Conservation (phyloP, 2,113 vertebrate genomes). For the Hippocampus guttulatus region DNA sequence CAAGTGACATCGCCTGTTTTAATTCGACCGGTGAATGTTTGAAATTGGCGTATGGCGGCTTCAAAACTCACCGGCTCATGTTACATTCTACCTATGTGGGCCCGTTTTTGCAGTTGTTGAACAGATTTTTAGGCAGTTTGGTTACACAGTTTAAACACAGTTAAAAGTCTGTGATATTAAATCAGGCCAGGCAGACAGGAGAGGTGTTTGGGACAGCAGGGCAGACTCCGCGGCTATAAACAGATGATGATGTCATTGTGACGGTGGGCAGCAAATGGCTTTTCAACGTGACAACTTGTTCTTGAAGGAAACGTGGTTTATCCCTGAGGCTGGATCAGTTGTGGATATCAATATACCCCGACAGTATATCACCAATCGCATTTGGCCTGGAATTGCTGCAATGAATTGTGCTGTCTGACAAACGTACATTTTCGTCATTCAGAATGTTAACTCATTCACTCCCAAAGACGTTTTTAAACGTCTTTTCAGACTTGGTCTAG, state of each 20-base stretch:
- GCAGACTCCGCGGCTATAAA: constrained; percentile 16
- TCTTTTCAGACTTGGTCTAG: too few relatives aligned
- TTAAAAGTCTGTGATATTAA: constrained; percentile 22
- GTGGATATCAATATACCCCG: not conserved
- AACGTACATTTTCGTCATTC: too few relatives aligned
- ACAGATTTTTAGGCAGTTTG: constrained; percentile 9
- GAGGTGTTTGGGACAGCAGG: constrained; percentile 4
- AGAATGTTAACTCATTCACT: too few relatives aligned
- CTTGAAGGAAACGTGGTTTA: constrained; percentile 1
- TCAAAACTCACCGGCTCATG: constrained; percentile 24
- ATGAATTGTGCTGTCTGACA: too few relatives aligned
- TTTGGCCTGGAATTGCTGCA: too few relatives aligned
- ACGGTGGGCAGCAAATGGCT: not conserved
- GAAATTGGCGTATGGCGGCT: constrained; percentile 23
- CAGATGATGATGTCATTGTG: constrained; percentile 38
- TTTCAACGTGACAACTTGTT: constrained; percentile 3
- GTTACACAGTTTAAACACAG: constrained; percentile 28
- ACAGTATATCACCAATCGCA: too few relatives aligned
- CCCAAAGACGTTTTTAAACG: too few relatives aligned
- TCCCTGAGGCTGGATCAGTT: not conserved
- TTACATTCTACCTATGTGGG: constrained; percentile 17
- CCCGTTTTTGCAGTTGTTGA: not conserved
- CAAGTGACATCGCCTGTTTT: constrained; percentile 37
- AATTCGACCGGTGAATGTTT: constrained; percentile 38
- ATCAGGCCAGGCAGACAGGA: constrained; percentile 28